A percentile compares a stretch with the other conserved stretches of the same genome.
Evolutionary conservation across 2,113 vertebrate genomes (phyloP).

Genomic region (Indri indri): DNA sequence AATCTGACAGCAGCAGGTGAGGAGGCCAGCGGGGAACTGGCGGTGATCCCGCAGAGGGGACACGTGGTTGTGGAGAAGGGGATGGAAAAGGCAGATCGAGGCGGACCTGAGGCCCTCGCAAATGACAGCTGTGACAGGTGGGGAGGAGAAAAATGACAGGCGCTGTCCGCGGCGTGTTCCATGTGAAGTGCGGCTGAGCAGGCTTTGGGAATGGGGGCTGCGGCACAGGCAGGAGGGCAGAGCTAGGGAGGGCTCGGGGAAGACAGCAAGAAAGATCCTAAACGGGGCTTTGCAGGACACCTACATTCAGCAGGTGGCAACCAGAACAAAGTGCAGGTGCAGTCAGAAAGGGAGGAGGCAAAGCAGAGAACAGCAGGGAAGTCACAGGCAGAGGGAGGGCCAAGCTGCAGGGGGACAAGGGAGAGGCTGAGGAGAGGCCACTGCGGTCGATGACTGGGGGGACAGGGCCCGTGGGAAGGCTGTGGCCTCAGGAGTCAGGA

Average conservation of each 20-base stretch:
- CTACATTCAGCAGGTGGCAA: no score
- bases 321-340: not conserved
- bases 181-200: fast-evolving
- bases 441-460: no score
- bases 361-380: not conserved
- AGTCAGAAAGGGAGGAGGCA: not conserved
- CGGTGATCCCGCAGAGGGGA: not conserved
- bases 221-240: fast-evolving
- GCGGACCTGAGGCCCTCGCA: fast-evolving
- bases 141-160: not conserved
- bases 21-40: fast-evolving
- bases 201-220: fast-evolving
- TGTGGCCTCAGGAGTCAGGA: not conserved
- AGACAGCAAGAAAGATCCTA: not conserved
- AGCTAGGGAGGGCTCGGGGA: not conserved
- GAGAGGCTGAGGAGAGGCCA: not conserved
- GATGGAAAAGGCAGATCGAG: not conserved
- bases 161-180: fast-evolving
- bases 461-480: not conserved
- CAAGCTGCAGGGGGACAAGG: not conserved
- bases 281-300: not conserved
- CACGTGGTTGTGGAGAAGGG: no score
- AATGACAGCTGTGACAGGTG: not conserved
- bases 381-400: not conserved
- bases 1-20: not conserved